phyloP scores from a whole-genome alignment of 2,113 vertebrate species.

The Ctenodactylus gundi region DNA sequence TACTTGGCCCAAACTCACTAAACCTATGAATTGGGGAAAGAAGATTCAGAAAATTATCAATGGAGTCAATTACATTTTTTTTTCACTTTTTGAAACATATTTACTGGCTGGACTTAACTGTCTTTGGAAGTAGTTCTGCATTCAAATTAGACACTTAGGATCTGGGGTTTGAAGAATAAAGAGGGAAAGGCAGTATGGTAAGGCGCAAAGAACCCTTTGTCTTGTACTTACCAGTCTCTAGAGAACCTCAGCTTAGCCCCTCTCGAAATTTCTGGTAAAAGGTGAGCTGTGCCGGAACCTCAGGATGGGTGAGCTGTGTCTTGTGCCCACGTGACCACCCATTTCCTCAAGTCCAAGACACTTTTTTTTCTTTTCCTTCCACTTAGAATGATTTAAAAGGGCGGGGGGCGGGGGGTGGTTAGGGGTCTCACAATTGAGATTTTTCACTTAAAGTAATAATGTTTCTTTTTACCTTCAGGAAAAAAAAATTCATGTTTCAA shows the following conservation, averaged over 20 bases:
- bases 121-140: conserved; percentile 63
- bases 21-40: conserved; percentile 77
- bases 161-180: not conserved
- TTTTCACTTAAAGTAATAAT: conserved; percentile 51
- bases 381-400: not conserved
- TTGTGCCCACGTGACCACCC: not conserved
- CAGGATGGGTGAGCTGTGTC: too few species aligned
- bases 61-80: conserved; percentile 72
- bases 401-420: too few species aligned
- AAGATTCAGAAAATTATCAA: conserved; percentile 81
- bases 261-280: too few species aligned
- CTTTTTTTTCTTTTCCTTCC: not conserved
- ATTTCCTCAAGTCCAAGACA: not conserved
- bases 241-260: accelerated
- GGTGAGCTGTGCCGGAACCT: not conserved
- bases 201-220: not conserved
- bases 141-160: not conserved
- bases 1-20: conserved; percentile 79
- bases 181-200: not conserved
- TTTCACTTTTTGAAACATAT: conserved; percentile 50
- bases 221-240: too few species aligned
- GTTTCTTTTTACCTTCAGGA: not conserved
- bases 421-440: too few species aligned
- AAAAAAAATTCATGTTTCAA: conserved; percentile 4
- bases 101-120: conserved; percentile 66